Evolutionary conservation across 2,888 invertebrate genomes (phyloP).

Genomic region (Alitta virens): DNA sequence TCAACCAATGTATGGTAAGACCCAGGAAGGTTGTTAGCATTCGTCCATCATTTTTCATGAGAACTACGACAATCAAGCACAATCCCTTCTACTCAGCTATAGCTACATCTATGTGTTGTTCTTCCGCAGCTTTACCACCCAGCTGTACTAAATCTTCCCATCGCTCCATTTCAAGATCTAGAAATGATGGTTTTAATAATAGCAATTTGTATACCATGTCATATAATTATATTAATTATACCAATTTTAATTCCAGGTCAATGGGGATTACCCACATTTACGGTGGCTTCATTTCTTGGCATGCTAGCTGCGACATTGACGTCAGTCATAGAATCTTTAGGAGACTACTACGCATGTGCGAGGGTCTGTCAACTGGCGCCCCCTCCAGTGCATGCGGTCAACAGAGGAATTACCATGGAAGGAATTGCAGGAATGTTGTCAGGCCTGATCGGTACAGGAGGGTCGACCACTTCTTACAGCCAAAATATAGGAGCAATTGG

Average conservation of each 20-base stretch:
- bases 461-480: constrained; percentile 81
- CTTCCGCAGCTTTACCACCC: too few relatives aligned
- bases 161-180: too few relatives aligned
- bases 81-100: too few relatives aligned
- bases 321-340: constrained; percentile 10
- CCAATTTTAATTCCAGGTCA: constrained; percentile 11
- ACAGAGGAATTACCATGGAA: constrained; percentile 64
- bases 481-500: constrained; percentile 85
- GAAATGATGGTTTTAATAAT: too few relatives aligned
- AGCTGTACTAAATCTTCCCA: too few relatives aligned
- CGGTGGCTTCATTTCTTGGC: constrained; percentile 1
- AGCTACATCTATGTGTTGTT: too few relatives aligned
- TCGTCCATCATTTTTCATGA: too few relatives aligned
- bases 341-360: constrained; percentile 15
- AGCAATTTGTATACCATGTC: too few relatives aligned
- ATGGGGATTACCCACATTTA: constrained; percentile 7
- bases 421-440: constrained; percentile 76
- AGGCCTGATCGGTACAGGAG: constrained; percentile 79
- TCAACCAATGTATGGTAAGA: too few relatives aligned
- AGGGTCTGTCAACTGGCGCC: constrained; percentile 4
- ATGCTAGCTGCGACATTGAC: constrained; percentile 14
- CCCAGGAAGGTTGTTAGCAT: too few relatives aligned
- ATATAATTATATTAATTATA: too few relatives aligned
- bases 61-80: too few relatives aligned
- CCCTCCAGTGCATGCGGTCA: constrained; percentile 11